phyloP scores from a whole-genome alignment of 2,113 vertebrate genomes.

The Oncorhynchus clarkii region DNA sequence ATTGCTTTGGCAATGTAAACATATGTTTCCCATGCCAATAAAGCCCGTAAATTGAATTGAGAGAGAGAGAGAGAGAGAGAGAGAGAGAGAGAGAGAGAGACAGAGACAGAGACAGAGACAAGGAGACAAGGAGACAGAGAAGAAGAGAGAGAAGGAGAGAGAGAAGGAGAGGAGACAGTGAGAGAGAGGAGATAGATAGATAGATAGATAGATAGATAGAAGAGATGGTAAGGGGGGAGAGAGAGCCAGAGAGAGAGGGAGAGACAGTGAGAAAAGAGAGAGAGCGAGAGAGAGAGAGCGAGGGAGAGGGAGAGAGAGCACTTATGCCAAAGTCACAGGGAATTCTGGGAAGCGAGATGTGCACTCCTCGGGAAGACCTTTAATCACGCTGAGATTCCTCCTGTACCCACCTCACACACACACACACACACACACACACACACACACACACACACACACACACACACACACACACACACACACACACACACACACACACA shows the following conservation, averaged over 20 bases:
- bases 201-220: fast-evolving
- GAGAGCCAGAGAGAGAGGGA: not conserved
- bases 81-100: too few relatives aligned
- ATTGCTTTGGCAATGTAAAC: too few relatives aligned
- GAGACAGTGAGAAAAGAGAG: not conserved
- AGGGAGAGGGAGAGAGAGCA: conserved; percentile 24
- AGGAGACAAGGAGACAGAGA: too few relatives aligned
- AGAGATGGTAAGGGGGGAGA: too few relatives aligned
- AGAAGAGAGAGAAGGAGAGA: too few relatives aligned
- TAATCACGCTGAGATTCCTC: conserved; percentile 38
- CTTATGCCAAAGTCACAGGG: conserved; percentile 42
- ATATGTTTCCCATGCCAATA: too few relatives aligned
- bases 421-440: conserved; percentile 24
- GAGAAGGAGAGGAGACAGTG: too few relatives aligned
- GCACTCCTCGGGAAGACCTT: not conserved
- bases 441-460: conserved; percentile 10
- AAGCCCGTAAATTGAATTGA: too few relatives aligned
- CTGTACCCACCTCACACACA: not conserved
- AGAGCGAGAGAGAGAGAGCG: not conserved
- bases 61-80: too few relatives aligned
- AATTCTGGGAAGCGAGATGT: conserved; percentile 24
- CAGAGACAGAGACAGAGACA: too few relatives aligned
- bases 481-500: conserved; percentile 3
- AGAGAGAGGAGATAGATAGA: too few relatives aligned
- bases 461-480: not conserved